A percentile compares a stretch with the other conserved stretches of the same genome.
phyloP scores from a whole-genome alignment of 2,888 invertebrate species.

The Oxycera nigricornis region DNA sequence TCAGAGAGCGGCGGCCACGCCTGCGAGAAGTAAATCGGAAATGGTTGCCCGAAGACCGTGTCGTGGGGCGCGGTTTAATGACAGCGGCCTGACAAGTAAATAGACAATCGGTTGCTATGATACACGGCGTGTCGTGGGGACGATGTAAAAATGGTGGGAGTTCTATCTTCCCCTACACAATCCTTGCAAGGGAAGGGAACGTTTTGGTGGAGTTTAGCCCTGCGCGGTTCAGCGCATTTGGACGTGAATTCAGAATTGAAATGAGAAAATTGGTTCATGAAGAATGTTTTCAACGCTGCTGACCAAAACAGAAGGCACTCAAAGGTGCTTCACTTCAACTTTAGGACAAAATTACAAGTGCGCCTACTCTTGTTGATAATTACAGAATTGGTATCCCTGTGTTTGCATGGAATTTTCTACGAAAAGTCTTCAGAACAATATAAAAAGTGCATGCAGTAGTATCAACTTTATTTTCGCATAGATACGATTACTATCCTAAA shows the following conservation, averaged over 20 bases:
- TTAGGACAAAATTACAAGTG: too few relatives aligned
- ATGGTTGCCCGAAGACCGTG: background rate
- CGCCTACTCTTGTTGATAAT: too few relatives aligned
- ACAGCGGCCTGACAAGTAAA: background rate
- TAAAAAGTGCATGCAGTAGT: too few relatives aligned
- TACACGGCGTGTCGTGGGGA: background rate
- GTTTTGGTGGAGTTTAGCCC: background rate
- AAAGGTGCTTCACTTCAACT: too few relatives aligned
- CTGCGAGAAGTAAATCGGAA: background rate
- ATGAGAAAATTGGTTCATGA: background rate
- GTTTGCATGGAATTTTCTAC: too few relatives aligned
- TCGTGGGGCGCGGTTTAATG: background rate
- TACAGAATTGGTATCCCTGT: too few relatives aligned
- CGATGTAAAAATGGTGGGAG: constrained; percentile 5
- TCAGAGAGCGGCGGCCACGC: constrained; percentile 20
- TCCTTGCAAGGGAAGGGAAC: background rate
- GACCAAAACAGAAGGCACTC: too few relatives aligned
- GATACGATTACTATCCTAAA: too few relatives aligned
- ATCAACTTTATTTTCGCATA: too few relatives aligned
- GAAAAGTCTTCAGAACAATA: too few relatives aligned
- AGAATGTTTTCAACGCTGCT: background rate
- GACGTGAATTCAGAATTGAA: background rate
- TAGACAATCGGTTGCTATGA: constrained; percentile 26
- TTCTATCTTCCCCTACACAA: background rate
- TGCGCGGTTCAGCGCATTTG: background rate